A percentile compares a stretch with the other conserved stretches of the same genome.
Conservation (phyloP, 2,797 vertebrate genomes). For the Acomys russatus region DNA sequence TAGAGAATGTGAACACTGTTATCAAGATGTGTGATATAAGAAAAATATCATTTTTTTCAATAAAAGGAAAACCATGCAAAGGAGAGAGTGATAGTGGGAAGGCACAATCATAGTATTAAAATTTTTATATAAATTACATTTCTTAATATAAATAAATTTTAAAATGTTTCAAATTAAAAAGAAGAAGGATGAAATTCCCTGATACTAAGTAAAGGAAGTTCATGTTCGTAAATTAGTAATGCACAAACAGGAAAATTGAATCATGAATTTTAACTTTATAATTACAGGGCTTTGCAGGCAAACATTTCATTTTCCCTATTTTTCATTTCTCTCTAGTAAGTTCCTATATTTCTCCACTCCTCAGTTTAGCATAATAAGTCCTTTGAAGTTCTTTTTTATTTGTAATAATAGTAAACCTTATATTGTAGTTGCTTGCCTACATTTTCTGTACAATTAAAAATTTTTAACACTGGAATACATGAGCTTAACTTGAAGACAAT, state of each 20-base stretch:
- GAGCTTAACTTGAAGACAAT: background rate
- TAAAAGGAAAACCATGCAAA: background rate
- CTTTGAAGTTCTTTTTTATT: background rate
- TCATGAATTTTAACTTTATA: background rate
- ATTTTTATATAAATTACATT: background rate
- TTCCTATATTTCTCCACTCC: too few species aligned
- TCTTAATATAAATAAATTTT: background rate
- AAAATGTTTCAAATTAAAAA: background rate
- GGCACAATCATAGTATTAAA: background rate
- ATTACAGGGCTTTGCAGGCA: background rate
- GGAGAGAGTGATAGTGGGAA: background rate
- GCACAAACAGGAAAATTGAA: background rate
- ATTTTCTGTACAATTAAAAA: background rate
- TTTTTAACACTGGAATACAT: background rate
- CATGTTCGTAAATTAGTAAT: background rate
- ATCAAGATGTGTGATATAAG: background rate
- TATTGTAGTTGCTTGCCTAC: background rate
- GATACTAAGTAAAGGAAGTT: background rate
- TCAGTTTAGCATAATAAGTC: background rate
- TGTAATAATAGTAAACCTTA: too few species aligned
- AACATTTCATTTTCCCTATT: background rate
- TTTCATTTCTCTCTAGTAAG: too few species aligned
- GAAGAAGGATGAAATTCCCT: background rate
- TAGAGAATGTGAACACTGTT: background rate
- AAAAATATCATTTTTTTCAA: background rate